phyloP scores from a whole-genome alignment of 2,113 vertebrate genomes.

The Micronycteris hirsuta region DNA sequence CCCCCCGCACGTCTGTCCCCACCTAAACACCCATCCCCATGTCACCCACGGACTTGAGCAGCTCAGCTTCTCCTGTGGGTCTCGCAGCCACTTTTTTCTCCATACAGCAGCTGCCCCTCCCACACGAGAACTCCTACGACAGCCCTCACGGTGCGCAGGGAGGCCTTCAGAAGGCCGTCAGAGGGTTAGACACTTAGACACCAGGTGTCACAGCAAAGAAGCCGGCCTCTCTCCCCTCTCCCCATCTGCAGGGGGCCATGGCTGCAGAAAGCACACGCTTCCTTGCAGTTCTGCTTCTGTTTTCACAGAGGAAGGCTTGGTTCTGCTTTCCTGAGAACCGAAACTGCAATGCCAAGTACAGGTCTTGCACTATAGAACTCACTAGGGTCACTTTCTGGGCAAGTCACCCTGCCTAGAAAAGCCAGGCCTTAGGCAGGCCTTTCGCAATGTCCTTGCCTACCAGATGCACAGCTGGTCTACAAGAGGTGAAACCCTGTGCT shows the following conservation, averaged over 20 bases:
- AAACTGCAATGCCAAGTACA: not conserved
- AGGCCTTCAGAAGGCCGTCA: not conserved
- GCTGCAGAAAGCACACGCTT: not conserved
- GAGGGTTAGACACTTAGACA: not conserved
- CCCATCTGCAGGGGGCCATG: not conserved
- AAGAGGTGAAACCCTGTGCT: not conserved
- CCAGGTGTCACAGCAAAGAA: not conserved
- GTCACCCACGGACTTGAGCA: not conserved
- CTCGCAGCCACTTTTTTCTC: not conserved
- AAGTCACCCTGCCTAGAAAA: not conserved
- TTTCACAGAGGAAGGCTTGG: not conserved
- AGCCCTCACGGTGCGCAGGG: fast-evolving
- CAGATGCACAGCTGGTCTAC: not conserved
- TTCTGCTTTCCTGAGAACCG: not conserved
- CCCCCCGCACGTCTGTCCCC: not conserved
- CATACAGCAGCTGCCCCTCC: not conserved
- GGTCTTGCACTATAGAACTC: not conserved
- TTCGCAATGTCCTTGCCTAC: not conserved
- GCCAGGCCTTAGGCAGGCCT: not conserved
- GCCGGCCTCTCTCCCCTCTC: not conserved
- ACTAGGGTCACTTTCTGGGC: not conserved
- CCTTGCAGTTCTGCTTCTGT: not conserved
- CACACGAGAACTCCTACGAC: not conserved
- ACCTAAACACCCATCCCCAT: not conserved
- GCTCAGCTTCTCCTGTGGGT: not conserved